A percentile compares a stretch with the other conserved stretches of the same genome.
These are phyloP conservation scores for Melanargia galathea DNA, from an alignment of 2,888 invertebrate genomes.

Conservation along the genomic window DNA sequence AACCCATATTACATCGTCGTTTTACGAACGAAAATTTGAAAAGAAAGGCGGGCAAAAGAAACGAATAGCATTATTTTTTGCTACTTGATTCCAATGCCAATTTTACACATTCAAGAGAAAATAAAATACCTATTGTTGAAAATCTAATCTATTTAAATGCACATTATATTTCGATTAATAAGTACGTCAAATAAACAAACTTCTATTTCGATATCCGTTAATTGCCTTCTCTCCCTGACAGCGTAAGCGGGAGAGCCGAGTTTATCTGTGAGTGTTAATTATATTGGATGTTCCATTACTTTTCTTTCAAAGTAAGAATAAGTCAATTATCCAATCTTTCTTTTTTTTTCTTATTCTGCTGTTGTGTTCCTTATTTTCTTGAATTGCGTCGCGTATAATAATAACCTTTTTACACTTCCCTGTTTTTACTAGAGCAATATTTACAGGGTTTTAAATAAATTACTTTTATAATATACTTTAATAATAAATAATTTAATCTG, in stretches of 20 bases:
- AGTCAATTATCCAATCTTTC: constrained; percentile 1
- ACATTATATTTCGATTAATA: neutral
- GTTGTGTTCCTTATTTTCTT: neutral
- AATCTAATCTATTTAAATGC: neutral
- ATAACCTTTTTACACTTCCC: neutral
- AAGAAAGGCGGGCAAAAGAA: constrained; percentile 63
- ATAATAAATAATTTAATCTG: too few species aligned
- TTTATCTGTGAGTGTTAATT: constrained; percentile 6
- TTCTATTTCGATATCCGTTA: neutral
- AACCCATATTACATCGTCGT: constrained; percentile 69
- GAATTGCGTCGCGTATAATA: neutral
- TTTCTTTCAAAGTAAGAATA: neutral
- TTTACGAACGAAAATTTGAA: constrained; percentile 70
- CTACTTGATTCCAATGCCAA: constrained; percentile 62
- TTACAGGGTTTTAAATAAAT: neutral
- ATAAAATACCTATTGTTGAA: too few species aligned
- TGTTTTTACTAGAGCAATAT: neutral
- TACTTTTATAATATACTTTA: neutral
- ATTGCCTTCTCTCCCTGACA: neutral
- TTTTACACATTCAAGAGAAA: neutral
- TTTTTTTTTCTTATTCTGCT: neutral
- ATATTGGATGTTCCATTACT: neutral
- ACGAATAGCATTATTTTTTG: constrained; percentile 66
- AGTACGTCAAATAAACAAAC: neutral
- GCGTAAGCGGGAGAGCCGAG: constrained; percentile 40